Evolutionary conservation across 2,797 vertebrate species (phyloP).

Genomic region (Chrosomus eos): DNA sequence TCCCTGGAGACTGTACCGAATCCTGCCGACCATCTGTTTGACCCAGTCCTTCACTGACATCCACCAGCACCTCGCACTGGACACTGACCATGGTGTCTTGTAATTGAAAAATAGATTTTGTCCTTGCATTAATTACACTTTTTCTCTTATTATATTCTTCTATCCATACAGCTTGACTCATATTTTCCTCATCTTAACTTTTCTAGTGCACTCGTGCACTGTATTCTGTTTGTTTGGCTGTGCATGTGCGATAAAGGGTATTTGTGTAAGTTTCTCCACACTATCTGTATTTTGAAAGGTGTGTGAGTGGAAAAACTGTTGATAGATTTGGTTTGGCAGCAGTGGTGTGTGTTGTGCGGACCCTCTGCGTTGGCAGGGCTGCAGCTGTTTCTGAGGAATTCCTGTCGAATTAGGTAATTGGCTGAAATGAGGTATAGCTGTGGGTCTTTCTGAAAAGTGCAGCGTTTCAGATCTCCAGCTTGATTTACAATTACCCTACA

Average conservation of each 20-base stretch:
- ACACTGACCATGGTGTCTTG: conserved; percentile 33
- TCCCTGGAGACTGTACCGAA: conserved; percentile 39
- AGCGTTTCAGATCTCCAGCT: conserved; percentile 30
- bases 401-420: conserved; percentile 68
- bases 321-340: neutral
- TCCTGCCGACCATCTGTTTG: conserved; percentile 52
- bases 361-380: conserved; percentile 48
- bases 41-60: conserved; percentile 33
- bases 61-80: conserved; percentile 1
- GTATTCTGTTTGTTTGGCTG: neutral
- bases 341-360: neutral
- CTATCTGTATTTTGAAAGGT: neutral
- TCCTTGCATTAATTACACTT: neutral
- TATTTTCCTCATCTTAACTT: neutral
- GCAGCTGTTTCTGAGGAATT: conserved; percentile 64
- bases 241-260: neutral
- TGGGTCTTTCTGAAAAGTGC: conserved; percentile 35
- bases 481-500: conserved; percentile 23
- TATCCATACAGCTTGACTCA: neutral
- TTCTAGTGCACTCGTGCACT: neutral
- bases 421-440: conserved; percentile 36
- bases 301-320: neutral
- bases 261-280: neutral
- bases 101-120: conserved; percentile 10
- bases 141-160: neutral